phyloP scores from a whole-genome alignment of 64 coral and sea anemone species.

The Hydrozoanthus tunicans region DNA sequence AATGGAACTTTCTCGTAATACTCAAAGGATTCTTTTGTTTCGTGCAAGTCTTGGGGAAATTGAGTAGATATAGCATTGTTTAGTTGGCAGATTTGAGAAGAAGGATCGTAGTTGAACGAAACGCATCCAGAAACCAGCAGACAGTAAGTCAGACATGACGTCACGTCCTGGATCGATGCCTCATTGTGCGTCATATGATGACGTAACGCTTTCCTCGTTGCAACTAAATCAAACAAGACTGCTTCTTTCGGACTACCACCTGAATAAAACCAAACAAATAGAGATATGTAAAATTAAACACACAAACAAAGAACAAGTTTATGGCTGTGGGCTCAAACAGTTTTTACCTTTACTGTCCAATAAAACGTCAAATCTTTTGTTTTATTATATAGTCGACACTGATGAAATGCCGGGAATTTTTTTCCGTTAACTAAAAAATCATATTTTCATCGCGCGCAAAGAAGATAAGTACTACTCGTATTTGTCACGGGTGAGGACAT shows the following conservation, averaged over 20 bases:
- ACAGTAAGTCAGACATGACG: neutral
- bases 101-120: conserved; percentile 11
- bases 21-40: neutral
- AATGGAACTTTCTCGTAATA: conserved; percentile 11
- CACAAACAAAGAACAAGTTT: neutral
- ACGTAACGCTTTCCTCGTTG: neutral
- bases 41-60: conserved; percentile 8
- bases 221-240: neutral
- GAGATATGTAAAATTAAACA: neutral
- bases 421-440: too few species aligned
- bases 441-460: too few species aligned
- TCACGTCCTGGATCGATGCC: neutral
- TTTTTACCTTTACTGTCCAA: too few species aligned
- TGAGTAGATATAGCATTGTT: conserved; percentile 13
- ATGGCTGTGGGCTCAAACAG: neutral
- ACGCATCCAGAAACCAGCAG: conserved; percentile 23
- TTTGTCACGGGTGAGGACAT: too few species aligned
- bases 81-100: neutral
- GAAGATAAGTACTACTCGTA: too few species aligned
- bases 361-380: too few species aligned
- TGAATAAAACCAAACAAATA: neutral
- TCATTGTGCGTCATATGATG: neutral
- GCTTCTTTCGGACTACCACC: neutral
- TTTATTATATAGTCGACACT: too few species aligned
- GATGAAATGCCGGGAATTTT: too few species aligned